These are phyloP conservation scores for Acronicta psi DNA, from an alignment of 2,888 invertebrate species.

Conservation along the genomic window DNA sequence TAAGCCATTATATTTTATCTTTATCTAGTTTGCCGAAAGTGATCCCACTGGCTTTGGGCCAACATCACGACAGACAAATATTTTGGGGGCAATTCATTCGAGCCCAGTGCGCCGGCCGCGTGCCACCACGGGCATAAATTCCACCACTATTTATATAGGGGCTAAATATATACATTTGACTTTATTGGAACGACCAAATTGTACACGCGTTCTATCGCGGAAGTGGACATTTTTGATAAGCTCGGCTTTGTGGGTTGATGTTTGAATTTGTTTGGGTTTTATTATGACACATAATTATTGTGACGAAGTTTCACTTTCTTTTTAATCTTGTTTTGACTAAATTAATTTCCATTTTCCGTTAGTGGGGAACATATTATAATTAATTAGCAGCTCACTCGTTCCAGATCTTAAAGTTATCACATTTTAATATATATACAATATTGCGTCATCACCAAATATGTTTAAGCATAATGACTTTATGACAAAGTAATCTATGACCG, in stretches of 20 bases:
- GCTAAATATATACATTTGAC: conserved; percentile 80
- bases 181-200: conserved; percentile 72
- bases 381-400: conserved; percentile 1
- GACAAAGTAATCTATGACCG: too few relatives aligned
- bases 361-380: background rate
- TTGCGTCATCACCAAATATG: background rate
- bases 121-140: conserved; percentile 74
- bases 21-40: conserved; percentile 81
- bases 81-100: conserved; percentile 84
- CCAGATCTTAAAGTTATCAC: too few relatives aligned
- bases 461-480: too few relatives aligned
- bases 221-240: conserved; percentile 67
- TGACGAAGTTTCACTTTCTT: background rate
- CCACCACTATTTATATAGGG: conserved; percentile 77
- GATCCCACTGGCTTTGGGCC: conserved; percentile 83
- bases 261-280: conserved; percentile 43
- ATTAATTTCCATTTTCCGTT: too few relatives aligned
- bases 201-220: conserved; percentile 64
- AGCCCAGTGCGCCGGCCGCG: conserved; percentile 68
- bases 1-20: conserved; percentile 73
- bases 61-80: conserved; percentile 85
- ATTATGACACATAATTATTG: conserved; percentile 15
- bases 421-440: background rate
- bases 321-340: background rate
- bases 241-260: conserved; percentile 34